These are phyloP conservation scores for Smittia aterrima DNA, from an alignment of 2,888 invertebrate genomes.

Conservation along the genomic window DNA sequence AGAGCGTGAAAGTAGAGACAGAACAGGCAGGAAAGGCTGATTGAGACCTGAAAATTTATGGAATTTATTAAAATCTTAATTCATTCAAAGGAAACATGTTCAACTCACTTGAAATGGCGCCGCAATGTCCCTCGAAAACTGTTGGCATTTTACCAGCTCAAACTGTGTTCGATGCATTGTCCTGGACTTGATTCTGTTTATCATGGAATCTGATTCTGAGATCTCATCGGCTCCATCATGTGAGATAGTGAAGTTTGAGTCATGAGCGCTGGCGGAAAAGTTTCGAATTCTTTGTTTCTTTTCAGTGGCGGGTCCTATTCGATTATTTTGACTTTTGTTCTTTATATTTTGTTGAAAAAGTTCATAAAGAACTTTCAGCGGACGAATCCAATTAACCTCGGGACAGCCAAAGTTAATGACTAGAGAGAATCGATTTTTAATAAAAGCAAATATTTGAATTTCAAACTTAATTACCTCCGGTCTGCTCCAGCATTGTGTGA, in stretches of 20 bases:
- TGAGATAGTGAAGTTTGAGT: conserved; percentile 44
- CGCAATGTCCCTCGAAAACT: conserved; percentile 43
- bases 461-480: too few relatives aligned
- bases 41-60: too few relatives aligned
- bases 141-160: conserved; percentile 44
- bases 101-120: conserved; percentile 31
- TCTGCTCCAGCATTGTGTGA: conserved; percentile 61
- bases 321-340: conserved; percentile 25
- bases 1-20: conserved; percentile 71
- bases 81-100: neutral
- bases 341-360: conserved; percentile 42
- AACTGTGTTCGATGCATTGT: conserved; percentile 43
- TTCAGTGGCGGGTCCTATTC: neutral
- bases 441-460: too few relatives aligned
- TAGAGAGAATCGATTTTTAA: too few relatives aligned
- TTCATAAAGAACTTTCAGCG: conserved; percentile 43
- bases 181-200: conserved; percentile 34
- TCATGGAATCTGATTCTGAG: conserved; percentile 34
- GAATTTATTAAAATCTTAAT: conserved; percentile 25
- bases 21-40: conserved; percentile 62
- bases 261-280: neutral
- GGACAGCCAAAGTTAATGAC: conserved; percentile 64
- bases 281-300: conserved; percentile 3
- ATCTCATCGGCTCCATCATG: conserved; percentile 41
- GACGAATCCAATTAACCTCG: conserved; percentile 48